Conservation (phyloP, 2,797 vertebrate species). For the Psittacula echo region DNA sequence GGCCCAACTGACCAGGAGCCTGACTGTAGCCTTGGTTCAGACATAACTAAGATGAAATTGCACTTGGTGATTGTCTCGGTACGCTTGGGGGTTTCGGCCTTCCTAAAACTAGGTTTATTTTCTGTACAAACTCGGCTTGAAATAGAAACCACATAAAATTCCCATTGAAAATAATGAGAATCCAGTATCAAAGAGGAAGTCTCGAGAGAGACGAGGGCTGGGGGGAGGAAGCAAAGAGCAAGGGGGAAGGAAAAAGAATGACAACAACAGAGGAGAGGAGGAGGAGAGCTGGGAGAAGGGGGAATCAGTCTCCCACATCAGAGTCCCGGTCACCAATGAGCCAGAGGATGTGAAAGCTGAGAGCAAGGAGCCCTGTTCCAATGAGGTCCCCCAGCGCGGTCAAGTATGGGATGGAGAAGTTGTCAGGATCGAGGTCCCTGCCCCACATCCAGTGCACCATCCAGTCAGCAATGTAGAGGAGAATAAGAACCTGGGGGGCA, state of each 20-base stretch:
- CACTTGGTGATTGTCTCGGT: constrained; percentile 81
- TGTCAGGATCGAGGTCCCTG: constrained; percentile 95
- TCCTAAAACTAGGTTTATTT: constrained; percentile 67
- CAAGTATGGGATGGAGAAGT: constrained; percentile 99
- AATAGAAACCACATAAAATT: constrained; percentile 80
- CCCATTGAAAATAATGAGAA: constrained; percentile 99
- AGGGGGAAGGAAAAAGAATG: neutral
- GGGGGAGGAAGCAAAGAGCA: neutral
- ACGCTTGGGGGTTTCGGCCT: constrained; percentile 48
- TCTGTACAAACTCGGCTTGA: constrained; percentile 77
- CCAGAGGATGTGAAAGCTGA: constrained; percentile 97
- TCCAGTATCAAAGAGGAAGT: constrained; percentile 75
- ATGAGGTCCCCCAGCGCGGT: constrained; percentile 96
- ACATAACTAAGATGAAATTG: constrained; percentile 65
- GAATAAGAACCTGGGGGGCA: constrained; percentile 88
- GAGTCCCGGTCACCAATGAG: constrained; percentile 95
- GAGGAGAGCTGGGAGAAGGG: neutral
- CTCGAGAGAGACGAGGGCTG: constrained; percentile 13
- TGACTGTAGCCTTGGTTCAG: constrained; percentile 3
- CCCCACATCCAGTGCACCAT: constrained; percentile 99
- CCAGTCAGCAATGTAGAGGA: constrained; percentile 98
- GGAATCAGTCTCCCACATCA: constrained; percentile 87
- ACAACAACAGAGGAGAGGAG: neutral
- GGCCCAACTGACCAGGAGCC: neutral
- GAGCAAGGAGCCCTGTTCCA: constrained; percentile 94